phyloP scores from a whole-genome alignment of 2,113 vertebrate species.

The Pygathrix nemaeus region DNA sequence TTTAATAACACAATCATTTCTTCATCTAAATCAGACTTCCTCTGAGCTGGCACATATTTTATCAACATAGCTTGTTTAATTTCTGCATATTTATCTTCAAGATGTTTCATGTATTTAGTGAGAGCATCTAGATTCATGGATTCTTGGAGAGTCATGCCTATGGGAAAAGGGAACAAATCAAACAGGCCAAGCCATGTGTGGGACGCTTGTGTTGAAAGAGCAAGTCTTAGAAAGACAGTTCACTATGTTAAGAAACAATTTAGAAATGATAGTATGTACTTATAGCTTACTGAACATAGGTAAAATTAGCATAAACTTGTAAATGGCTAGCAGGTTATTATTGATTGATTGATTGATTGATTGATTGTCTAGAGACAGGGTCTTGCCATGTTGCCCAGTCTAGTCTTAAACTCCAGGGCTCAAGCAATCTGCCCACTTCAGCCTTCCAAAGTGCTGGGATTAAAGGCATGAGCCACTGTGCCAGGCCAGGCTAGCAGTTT shows the following conservation, averaged over 20 bases:
- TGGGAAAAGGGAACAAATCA: slow-evolving; percentile 42
- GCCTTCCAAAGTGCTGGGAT: too few relatives aligned
- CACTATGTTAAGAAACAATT: neutral
- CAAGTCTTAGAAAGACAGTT: neutral
- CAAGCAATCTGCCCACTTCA: too few relatives aligned
- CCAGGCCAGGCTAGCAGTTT: too few relatives aligned
- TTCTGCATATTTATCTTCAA: slow-evolving; percentile 74
- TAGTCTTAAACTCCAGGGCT: too few relatives aligned
- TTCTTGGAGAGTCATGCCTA: slow-evolving; percentile 84
- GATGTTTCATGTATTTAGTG: slow-evolving; percentile 76
- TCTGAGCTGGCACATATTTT: slow-evolving; percentile 81
- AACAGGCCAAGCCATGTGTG: neutral
- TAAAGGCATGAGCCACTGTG: too few relatives aligned
- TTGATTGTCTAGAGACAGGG: too few relatives aligned
- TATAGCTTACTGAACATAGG: slow-evolving; percentile 33
- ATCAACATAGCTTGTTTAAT: slow-evolving; percentile 75
- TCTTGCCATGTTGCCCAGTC: too few relatives aligned
- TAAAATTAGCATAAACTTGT: neutral
- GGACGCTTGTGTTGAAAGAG: neutral
- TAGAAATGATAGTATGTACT: neutral
- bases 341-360: too few relatives aligned
- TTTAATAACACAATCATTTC: slow-evolving; percentile 76
- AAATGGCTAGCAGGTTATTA: neutral
- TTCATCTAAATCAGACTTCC: slow-evolving; percentile 77
- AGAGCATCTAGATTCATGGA: slow-evolving; percentile 80